Percentiles rank a stretch among this genome's conserved stretches.
Conservation (phyloP, 2,797 vertebrate genomes). For the Centroberyx gerrardi region DNA sequence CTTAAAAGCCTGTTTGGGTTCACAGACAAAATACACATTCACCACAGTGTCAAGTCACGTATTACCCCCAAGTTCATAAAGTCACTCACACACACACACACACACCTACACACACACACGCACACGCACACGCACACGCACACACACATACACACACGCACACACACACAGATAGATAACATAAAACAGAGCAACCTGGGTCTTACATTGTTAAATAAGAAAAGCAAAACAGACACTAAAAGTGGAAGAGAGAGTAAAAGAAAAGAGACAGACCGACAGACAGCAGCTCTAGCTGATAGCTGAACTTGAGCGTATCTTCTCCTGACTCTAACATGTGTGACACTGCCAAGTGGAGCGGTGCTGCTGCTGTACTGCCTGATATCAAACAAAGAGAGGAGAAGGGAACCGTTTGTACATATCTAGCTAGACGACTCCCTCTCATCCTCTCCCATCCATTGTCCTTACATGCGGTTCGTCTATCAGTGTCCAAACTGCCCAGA, state of each 20-base stretch:
- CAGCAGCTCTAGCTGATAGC: slow-evolving; percentile 44
- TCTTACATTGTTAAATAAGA: not conserved
- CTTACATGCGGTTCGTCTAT: slow-evolving; percentile 71
- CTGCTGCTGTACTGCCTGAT: slow-evolving; percentile 48
- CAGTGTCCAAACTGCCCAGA: slow-evolving; percentile 77
- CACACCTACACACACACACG: slow-evolving; percentile 15
- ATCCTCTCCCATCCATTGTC: slow-evolving; percentile 63
- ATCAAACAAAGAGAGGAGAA: slow-evolving; percentile 44
- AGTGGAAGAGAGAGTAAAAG: not conserved
- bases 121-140: not conserved
- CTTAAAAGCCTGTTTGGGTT: too few species aligned
- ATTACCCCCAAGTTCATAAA: too few species aligned
- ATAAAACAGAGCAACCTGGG: not conserved
- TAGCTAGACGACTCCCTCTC: slow-evolving; percentile 24
- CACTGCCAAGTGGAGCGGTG: slow-evolving; percentile 51
- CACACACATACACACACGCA: slow-evolving; percentile 1
- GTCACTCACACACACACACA: not conserved
- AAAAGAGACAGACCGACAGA: slow-evolving; percentile 23
- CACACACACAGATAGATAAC: not conserved
- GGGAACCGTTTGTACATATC: slow-evolving; percentile 49
- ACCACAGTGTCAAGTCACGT: too few species aligned
- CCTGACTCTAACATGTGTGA: slow-evolving; percentile 58
- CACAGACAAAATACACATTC: too few species aligned
- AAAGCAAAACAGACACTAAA: slow-evolving; percentile 4
- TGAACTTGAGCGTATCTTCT: slow-evolving; percentile 57